Base-by-base conservation (phyloP, 2,888 invertebrate species). In the Sisyra nigra region DNA sequence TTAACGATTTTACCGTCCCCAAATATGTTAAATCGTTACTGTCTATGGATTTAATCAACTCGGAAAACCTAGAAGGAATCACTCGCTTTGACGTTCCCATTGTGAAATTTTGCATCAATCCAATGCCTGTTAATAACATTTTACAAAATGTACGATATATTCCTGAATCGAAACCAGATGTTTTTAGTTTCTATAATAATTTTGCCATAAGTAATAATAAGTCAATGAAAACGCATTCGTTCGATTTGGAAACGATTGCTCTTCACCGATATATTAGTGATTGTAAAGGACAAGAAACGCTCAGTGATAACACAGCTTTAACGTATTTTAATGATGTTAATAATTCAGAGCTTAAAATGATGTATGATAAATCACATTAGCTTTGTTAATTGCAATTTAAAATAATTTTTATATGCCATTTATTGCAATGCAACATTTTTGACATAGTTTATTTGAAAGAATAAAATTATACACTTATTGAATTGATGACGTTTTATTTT, bases 1-100 rank as follows among this genome's bases (percentile, higher is more conserved):
- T 77, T 70, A 72, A 79, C 51, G 79, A 81, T 51, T 80, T 72
- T 51, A 54, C 80, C 40, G 72, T 76, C 29, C 73, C 78, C 2
- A 63, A 69, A 47, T 65, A 70, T 38, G 71, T 74, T 50, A 67
- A 65, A 47, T 68, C 65, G 24, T 55, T 76, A 1, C 65, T 66
- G 47, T 67, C 68, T 40, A 59, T 76, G 7, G 24, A 24, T 34
- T 54, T 77, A 38, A 61, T 62, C 45, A 70, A 72, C 47, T 66
- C 68, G 48, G 68, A 72, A 52, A 63, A 66, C 5, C 62, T 58
- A 32, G 60, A 36, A 48, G 48, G 19, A 46, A 49, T n/a, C 50
- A 52, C 19, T 15, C 50, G 53, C 42, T 44, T 58, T 42, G 52
- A 54, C 40, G 45, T 62, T 32, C 57, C 60, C 11, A 52, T 61